A percentile compares a stretch with the other conserved stretches of the same genome.
phyloP scores from a whole-genome alignment of 2,888 invertebrate genomes.

The Hermaeophaga mercurialis region DNA sequence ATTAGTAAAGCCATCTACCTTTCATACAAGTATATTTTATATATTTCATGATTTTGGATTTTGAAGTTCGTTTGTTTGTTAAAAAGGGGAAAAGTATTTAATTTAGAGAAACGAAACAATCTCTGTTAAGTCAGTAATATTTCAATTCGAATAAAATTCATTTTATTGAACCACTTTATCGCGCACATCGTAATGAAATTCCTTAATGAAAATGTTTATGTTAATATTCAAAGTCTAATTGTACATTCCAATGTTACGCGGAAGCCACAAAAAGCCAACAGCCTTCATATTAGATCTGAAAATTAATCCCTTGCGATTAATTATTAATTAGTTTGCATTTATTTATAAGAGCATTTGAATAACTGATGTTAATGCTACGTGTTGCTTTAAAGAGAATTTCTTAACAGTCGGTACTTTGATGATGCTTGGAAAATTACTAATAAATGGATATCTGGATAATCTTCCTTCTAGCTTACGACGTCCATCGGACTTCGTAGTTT shows the following conservation, averaged over 20 bases:
- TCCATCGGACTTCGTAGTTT: not conserved
- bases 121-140: slow-evolving; percentile 4
- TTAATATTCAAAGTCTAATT: slow-evolving; percentile 5
- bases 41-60: too few relatives aligned
- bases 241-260: slow-evolving; percentile 5
- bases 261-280: slow-evolving; percentile 9
- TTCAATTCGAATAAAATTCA: slow-evolving; percentile 11
- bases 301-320: slow-evolving; percentile 9
- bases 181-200: slow-evolving; percentile 8
- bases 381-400: not conserved
- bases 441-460: not conserved
- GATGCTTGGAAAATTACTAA: not conserved
- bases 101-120: slow-evolving; percentile 1
- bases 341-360: slow-evolving; percentile 24
- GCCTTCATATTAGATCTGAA: slow-evolving; percentile 16
- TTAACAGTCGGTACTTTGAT: not conserved
- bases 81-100: slow-evolving; percentile 1
- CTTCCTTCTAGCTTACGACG: not conserved
- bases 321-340: slow-evolving; percentile 23
- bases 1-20: too few relatives aligned
- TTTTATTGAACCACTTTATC: slow-evolving; percentile 7
- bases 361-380: not conserved
- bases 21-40: too few relatives aligned
- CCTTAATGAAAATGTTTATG: slow-evolving; percentile 14
- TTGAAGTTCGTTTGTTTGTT: not conserved